Evolutionary conservation across 1,140 invertebrate genomes (phyloP), one percentile per base, ranked within the genome.

Genomic region (Caenorhabditis brenneri): DNA sequence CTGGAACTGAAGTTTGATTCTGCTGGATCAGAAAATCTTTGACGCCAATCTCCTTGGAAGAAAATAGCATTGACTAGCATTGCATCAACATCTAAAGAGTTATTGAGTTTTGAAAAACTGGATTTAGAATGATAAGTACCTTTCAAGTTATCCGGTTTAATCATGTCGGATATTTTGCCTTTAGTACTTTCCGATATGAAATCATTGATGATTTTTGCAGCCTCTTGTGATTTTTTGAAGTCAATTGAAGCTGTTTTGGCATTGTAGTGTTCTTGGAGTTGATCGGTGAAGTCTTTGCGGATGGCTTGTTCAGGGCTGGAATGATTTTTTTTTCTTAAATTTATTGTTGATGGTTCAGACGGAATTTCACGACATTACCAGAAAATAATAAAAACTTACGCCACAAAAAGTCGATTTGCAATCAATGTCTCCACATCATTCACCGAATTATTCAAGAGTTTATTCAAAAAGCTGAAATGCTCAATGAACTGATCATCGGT

Each of bases 41-140:
- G 10, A 9, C 65, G 33, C 65, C 65, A 74, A n/a, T 74, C 65
- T 39, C 65, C 65, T 74, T 74, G 65, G 65, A 74, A 74, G 36
- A 74, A 74, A 24, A 74, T 74, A 0, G 65, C 65, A 24, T 74
- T 74, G 19, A 74, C n/a, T 6, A 74, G 65, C 27, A 74, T 74
- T n/a, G 65, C 65, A 15, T 74, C 36, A 0, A 74, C 65, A 24
- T 74, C 65, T 74, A 19, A 58, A 58, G 1, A 58, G 29, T 58
- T 29, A 29, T 1, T 12, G 22, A 51, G 0, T 29, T 27, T 1
- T 29, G 6, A 29, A 12, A 58, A 29, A 29, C 12, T 2, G 22
- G 5, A n/a, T 1, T 51, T 51, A n/a, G 15, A n/a, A n/a, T 46
- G 16, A 12, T 2, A 4, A 2, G 9, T 27, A 74, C 65, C 65